Conservation (phyloP, 2,113 vertebrate species). For the Phyllopteryx taeniolatus region DNA sequence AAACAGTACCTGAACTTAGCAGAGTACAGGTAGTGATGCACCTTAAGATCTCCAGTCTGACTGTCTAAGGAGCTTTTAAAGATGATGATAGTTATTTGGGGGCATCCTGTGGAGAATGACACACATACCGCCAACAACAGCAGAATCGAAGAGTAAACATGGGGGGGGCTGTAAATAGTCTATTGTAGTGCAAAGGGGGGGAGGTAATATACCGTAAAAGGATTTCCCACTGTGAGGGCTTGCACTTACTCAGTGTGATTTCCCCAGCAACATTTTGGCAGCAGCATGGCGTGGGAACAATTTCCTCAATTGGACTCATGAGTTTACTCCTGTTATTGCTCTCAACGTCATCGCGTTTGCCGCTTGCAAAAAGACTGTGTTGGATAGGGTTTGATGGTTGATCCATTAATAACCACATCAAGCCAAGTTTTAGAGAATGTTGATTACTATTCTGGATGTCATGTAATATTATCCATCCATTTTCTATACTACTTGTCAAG, state of each 20-base stretch:
- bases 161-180: slow-evolving; percentile 51
- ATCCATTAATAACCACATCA: background rate
- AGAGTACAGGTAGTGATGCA: slow-evolving; percentile 20
- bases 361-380: slow-evolving; percentile 14
- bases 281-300: slow-evolving; percentile 30
- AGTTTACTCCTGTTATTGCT: slow-evolving; percentile 35
- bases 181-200: slow-evolving; percentile 51
- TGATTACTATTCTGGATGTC: background rate
- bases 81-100: slow-evolving; percentile 63
- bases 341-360: slow-evolving; percentile 23
- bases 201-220: slow-evolving; percentile 37
- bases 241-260: slow-evolving; percentile 23
- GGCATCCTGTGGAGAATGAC: slow-evolving; percentile 43
- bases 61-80: slow-evolving; percentile 55
- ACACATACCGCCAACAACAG: slow-evolving; percentile 16
- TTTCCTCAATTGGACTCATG: slow-evolving; percentile 34
- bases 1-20: slow-evolving; percentile 9
- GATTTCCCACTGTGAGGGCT: slow-evolving; percentile 46
- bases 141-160: slow-evolving; percentile 33
- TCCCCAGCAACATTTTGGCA: slow-evolving; percentile 45
- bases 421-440: background rate
- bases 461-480: background rate
- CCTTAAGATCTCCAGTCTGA: slow-evolving; percentile 39
- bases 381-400: slow-evolving; percentile 1
- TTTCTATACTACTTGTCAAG: no score